Conservation (phyloP, 2,113 vertebrate species). For the Ophthalmotilapia sp. region DNA sequence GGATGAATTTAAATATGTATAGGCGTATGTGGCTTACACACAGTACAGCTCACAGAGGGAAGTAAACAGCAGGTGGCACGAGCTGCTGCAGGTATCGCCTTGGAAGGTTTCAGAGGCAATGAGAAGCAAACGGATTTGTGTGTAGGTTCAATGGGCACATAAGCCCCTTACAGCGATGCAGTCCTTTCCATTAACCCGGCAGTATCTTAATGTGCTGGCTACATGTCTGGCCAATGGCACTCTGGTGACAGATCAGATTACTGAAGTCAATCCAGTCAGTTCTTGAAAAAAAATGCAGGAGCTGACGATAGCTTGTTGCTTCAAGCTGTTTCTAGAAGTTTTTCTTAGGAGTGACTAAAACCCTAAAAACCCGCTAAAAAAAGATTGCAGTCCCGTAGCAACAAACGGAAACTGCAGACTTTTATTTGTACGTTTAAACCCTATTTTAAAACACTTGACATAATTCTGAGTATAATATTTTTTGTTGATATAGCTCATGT, state of each 20-base stretch:
- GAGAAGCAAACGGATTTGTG: background rate
- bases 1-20: conserved; percentile 16
- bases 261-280: background rate
- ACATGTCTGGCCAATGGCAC: background rate
- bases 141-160: background rate
- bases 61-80: background rate
- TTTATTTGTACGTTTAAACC: background rate
- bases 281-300: background rate
- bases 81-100: background rate
- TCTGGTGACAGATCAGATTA: background rate
- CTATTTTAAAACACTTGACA: background rate
- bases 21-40: background rate
- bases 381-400: background rate
- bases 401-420: background rate
- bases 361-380: background rate
- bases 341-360: background rate
- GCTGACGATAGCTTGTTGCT: background rate
- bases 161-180: background rate
- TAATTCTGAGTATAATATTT: background rate
- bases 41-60: background rate
- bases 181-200: background rate
- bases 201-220: background rate
- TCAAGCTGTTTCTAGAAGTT: background rate
- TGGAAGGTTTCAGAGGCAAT: background rate
- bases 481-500: background rate